phyloP scores from a whole-genome alignment of 2,113 vertebrate species.

The Crotalus helleri region DNA sequence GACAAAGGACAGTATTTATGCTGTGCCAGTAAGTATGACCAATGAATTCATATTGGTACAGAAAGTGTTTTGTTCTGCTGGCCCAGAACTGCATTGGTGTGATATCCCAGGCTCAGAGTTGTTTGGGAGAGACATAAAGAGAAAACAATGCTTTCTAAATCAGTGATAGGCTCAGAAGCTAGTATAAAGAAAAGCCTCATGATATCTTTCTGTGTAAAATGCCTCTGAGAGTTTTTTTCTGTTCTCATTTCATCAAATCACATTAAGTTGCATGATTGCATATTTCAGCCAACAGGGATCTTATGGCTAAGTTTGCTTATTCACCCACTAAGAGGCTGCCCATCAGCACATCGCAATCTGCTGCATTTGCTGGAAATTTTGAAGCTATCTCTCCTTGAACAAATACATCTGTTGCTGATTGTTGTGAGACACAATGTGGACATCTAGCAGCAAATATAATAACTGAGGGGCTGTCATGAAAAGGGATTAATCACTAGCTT shows the following conservation, averaged over 20 bases:
- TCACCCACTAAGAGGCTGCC: not conserved
- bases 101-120: slow-evolving; percentile 4
- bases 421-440: not conserved
- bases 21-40: slow-evolving; percentile 21
- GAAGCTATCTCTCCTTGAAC: not conserved
- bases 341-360: not conserved
- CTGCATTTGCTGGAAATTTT: not conserved
- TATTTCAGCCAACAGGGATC: not conserved
- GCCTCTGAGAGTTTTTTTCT: not conserved
- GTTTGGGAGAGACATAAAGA: not conserved
- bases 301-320: not conserved
- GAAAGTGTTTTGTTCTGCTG: slow-evolving; percentile 25
- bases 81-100: not conserved
- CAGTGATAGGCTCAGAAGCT: not conserved
- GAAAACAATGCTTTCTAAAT: slow-evolving; percentile 11
- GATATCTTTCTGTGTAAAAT: slow-evolving; percentile 1
- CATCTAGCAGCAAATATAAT: not conserved
- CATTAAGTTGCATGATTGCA: not conserved
- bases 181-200: not conserved
- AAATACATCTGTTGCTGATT: not conserved
- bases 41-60: slow-evolving; percentile 20
- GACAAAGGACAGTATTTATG: slow-evolving; percentile 24
- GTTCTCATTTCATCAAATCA: not conserved
- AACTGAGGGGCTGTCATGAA: not conserved
- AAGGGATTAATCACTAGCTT: not conserved